phyloP scores from a whole-genome alignment of 2,113 vertebrate species.

The Circaetus cinerascens region DNA sequence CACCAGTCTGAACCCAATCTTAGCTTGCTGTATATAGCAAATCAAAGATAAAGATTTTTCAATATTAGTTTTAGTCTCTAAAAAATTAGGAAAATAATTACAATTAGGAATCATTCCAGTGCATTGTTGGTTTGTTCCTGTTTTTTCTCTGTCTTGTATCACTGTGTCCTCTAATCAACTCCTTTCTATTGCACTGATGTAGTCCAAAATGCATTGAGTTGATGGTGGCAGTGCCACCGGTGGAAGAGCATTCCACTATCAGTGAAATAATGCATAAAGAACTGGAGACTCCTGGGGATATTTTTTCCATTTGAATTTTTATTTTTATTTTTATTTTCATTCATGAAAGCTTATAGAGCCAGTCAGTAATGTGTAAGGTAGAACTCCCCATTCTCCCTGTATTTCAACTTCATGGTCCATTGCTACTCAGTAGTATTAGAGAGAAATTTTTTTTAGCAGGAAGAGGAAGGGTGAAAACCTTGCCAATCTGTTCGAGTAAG shows the following conservation, averaged over 20 bases:
- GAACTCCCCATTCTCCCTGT: background rate
- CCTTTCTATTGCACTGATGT: accelerated
- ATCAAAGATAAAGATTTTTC: background rate
- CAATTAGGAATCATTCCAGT: background rate
- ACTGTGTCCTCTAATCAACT: background rate
- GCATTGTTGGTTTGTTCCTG: background rate
- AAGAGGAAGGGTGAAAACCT: background rate
- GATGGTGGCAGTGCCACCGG: background rate
- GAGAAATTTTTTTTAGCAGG: background rate
- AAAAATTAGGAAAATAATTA: background rate
- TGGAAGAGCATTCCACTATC: background rate
- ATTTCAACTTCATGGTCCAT: background rate
- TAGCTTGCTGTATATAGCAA: background rate
- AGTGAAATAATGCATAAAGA: background rate
- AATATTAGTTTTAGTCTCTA: background rate
- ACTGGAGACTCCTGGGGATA: background rate
- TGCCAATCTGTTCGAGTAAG: background rate
- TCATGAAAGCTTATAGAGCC: background rate
- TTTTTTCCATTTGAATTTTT: background rate
- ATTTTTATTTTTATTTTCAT: background rate
- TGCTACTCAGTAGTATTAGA: background rate
- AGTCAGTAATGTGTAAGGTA: background rate
- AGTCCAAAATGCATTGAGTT: background rate
- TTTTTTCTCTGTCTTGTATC: background rate
- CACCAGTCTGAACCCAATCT: background rate